Evolutionary conservation across 2,888 invertebrate species (phyloP), one percentile per base, ranked within the genome.

Genomic region (Zygothrica quintamaculata): DNA sequence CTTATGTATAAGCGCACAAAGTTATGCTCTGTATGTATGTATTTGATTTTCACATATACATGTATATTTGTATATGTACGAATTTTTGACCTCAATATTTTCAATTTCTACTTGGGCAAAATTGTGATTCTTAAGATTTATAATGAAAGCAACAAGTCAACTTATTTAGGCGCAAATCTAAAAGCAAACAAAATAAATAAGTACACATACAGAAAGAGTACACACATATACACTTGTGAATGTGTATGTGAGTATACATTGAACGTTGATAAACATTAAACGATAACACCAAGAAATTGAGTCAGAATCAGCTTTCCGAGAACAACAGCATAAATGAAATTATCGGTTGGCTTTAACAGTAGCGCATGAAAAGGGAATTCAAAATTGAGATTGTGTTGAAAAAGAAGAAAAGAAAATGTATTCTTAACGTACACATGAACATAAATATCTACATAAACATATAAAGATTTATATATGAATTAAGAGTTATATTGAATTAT

Each of bases 401-500:
- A 31, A 36, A 18, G 25, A 34, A 4, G 3, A 18, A 11, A 3
- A 37, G 18, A n/a, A 39, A 16, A 6, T 9, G 36, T 5, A 11
- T n/a, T 26, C 4, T 26, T 26, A 26, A 26, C 5, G 1, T 11
- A 13, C 16, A 9, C 7, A 26, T 4, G 26, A 18, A 3, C 15
- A 5, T 0, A 4, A 22, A 13, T 18, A 9, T 79, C 90, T 93
- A 96, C 97, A 93, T 95, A n/a, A n/a, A n/a, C n/a, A n/a, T n/a
- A n/a, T n/a, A n/a, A n/a, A n/a, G n/a, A n/a, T n/a, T n/a, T n/a
- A n/a, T n/a, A n/a, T n/a, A n/a, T n/a, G n/a, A n/a, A n/a, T n/a
- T n/a, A n/a, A n/a, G n/a, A n/a, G n/a, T n/a, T n/a, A n/a, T n/a
- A n/a, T n/a, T n/a, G n/a, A n/a, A n/a, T n/a, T n/a, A n/a, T n/a